Evolutionary conservation across 2,113 vertebrate species (phyloP), one percentile per base, ranked within the genome.

Genomic region (Bettongia penicillata): DNA sequence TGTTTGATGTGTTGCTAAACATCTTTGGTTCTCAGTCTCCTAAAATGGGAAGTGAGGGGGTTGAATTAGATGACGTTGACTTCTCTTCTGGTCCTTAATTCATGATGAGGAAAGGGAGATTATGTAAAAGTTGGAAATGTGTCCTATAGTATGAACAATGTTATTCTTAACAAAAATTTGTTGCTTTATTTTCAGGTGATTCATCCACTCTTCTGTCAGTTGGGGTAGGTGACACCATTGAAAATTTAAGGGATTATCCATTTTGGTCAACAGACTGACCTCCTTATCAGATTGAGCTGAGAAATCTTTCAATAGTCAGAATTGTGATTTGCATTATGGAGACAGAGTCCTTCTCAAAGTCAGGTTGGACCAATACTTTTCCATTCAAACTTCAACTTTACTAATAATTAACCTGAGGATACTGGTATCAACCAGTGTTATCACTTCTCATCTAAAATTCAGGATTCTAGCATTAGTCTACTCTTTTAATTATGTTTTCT

Each of bases 401-500:
- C 51, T 96, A 61, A 61, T 61, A 61, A 61, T 61, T 61, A 61
- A 28, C 10, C 94, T 77, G 23, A 84, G 5, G 43, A 92, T 92
- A 94, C 90, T 52, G 49, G 77, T 93, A 61, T 95, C 53, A 68
- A 91, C 25, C 0, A 51, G 31, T 91, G 92, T 1, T 10, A 91
- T 94, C 53, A 51, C 25, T 53, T 90, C 90, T 90, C 89, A 48
- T 90, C 57, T 90, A 90, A 48, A 16, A 11, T 68, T 95, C 91
- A 91, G 11, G 3, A 91, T 94, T 16, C 93, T 93, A 31, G 31
- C 55, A 61, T 61, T 61, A 61, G 57, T 91, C 50, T 96, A 23
- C 55, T 96, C 31, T 95, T 51, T 68, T 37, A 91, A 90, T 91
- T 95, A 94, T 50, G 31, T 94, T 55, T 95, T 84, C 52, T 0